Conservation (phyloP, 2,113 vertebrate genomes). For the Xiphophorus couchianus region DNA sequence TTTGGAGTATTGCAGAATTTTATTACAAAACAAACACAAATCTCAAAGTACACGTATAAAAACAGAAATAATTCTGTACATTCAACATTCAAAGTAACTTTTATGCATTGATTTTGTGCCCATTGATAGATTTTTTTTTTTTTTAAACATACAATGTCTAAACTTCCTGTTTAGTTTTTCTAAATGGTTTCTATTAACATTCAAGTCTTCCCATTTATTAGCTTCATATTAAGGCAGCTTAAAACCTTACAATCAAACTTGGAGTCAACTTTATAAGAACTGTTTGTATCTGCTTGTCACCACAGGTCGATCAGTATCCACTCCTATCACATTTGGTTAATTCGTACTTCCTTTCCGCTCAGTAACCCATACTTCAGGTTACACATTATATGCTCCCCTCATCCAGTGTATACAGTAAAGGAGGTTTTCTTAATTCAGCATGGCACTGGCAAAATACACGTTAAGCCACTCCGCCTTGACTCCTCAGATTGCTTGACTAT, state of each 20-base stretch:
- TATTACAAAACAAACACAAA: slow-evolving; percentile 58
- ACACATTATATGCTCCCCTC: slow-evolving; percentile 2
- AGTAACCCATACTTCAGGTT: neutral
- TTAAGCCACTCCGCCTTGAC: slow-evolving; percentile 9
- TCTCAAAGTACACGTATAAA: slow-evolving; percentile 47
- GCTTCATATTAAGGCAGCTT: slow-evolving; percentile 72
- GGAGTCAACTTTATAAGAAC: neutral
- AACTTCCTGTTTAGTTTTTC: slow-evolving; percentile 6
- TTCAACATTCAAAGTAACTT: neutral
- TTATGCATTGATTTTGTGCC: neutral
- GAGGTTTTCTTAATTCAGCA: slow-evolving; percentile 40
- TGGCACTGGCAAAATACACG: slow-evolving; percentile 58
- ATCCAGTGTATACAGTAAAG: slow-evolving; percentile 34
- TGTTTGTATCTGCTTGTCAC: slow-evolving; percentile 5
- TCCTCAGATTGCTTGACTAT: neutral
- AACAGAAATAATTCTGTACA: slow-evolving; percentile 17
- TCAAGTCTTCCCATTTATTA: slow-evolving; percentile 52
- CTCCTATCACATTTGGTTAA: neutral
- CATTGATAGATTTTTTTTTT: neutral
- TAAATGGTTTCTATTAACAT: slow-evolving; percentile 1
- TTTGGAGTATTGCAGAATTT: slow-evolving; percentile 23
- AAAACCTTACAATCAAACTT: slow-evolving; percentile 43
- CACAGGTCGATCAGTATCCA: slow-evolving; percentile 5
- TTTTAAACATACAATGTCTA: neutral
- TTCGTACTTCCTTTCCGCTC: slow-evolving; percentile 3